These are phyloP conservation scores for Bombus soroeensis DNA, from an alignment of 1,140 invertebrate species.

Conservation along the genomic window DNA sequence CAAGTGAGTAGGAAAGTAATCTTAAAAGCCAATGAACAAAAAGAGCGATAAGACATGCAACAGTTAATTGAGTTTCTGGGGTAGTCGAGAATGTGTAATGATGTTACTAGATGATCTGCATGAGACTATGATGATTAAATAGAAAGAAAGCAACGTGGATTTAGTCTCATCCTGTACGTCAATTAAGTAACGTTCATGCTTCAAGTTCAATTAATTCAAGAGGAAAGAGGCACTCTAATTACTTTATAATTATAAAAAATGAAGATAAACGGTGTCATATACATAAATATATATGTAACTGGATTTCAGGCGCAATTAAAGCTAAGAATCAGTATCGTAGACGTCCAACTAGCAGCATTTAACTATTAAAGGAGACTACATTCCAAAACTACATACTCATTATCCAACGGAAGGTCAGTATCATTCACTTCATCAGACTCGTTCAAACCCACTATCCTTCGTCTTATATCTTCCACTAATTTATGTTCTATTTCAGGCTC, in stretches of 20 bases:
- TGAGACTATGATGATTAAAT: background rate
- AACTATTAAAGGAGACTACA: background rate
- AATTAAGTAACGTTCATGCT: background rate
- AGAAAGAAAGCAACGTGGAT: background rate
- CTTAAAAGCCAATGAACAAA: background rate
- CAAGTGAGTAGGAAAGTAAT: no score
- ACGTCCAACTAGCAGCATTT: background rate
- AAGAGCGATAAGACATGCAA: background rate
- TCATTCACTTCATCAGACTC: background rate
- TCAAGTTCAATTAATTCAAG: background rate
- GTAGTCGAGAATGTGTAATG: background rate
- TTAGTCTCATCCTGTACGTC: background rate
- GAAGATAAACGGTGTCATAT: background rate
- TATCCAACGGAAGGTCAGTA: background rate
- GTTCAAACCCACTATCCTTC: background rate
- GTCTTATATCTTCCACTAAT: background rate
- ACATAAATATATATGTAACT: background rate
- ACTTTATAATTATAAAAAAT: constrained; percentile 1
- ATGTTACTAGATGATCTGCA: background rate
- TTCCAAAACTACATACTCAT: background rate
- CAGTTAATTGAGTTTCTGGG: background rate
- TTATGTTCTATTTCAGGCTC: background rate
- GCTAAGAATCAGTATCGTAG: no score
- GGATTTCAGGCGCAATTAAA: background rate
- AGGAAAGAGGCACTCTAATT: background rate